These are phyloP conservation scores for Hippasteria phrygiana DNA, from an alignment of 53 echinoderm and acorn worm species.

Conservation along the genomic window DNA sequence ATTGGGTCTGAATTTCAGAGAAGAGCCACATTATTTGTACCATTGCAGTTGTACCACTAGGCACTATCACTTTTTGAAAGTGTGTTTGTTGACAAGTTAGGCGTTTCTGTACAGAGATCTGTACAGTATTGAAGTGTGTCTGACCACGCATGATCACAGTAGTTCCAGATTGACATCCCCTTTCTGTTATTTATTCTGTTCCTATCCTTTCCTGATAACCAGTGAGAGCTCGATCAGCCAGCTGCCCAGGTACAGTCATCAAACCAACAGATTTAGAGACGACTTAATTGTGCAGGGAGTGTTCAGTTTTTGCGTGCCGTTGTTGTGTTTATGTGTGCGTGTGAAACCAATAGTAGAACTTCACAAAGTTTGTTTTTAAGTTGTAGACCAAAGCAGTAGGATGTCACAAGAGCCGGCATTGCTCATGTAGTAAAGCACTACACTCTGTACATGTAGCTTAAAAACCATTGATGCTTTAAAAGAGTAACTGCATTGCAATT, in stretches of 20 bases:
- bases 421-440: no score
- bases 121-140: no score
- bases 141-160: neutral
- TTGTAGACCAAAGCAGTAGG: neutral
- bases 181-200: neutral
- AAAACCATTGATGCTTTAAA: no score
- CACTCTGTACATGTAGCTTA: no score
- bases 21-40: no score
- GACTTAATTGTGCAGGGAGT: constrained; percentile 5
- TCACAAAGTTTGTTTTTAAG: no score
- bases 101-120: no score
- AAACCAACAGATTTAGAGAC: neutral
- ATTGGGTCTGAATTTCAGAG: no score
- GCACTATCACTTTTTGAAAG: no score
- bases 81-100: no score
- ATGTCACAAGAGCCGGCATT: neutral
- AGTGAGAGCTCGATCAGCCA: constrained; percentile 52
- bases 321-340: neutral
- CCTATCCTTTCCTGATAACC: neutral
- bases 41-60: no score
- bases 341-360: neutral
- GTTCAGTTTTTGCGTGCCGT: neutral
- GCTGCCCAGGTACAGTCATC: constrained; percentile 52
- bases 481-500: no score
- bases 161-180: neutral